Conservation (phyloP, 2,888 invertebrate genomes). For the Lepidocyrtoides sp. region DNA sequence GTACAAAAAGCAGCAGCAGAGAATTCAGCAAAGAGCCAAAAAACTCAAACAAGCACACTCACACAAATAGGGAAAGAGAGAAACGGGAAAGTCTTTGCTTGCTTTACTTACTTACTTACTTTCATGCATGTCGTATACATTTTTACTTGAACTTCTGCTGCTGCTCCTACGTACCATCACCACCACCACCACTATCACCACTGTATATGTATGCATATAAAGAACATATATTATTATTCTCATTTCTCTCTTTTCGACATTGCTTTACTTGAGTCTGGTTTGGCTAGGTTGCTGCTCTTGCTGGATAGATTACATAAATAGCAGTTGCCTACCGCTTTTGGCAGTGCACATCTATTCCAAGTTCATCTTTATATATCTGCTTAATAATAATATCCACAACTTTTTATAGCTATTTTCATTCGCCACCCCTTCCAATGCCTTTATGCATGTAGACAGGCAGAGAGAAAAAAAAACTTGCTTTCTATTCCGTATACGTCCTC, state of each 20-base stretch:
- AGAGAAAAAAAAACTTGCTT: constrained; percentile 32
- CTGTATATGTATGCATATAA: background rate
- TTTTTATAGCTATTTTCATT: constrained; percentile 49
- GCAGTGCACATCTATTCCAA: constrained; percentile 58
- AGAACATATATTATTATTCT: constrained; percentile 19
- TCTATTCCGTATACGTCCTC: constrained; percentile 54
- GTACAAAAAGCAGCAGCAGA: constrained; percentile 57
- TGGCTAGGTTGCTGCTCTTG: constrained; percentile 25
- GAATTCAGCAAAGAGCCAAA: constrained; percentile 71
- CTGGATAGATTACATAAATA: constrained; percentile 61
- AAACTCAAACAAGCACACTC: constrained; percentile 29
- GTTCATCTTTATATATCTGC: constrained; percentile 60
- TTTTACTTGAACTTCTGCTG: constrained; percentile 35
- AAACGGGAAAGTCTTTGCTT: constrained; percentile 52
- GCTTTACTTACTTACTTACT: constrained; percentile 32
- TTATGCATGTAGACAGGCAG: background rate
- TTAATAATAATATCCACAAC: constrained; percentile 46
- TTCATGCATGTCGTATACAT: background rate
- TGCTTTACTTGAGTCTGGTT: constrained; percentile 28
- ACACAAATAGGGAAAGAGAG: background rate
- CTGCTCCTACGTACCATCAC: constrained; percentile 22
- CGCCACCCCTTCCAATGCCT: constrained; percentile 39
- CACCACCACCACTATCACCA: constrained; percentile 13
- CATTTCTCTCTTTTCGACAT: constrained; percentile 46
- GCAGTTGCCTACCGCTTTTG: constrained; percentile 63